Evolutionary conservation across 1,140 invertebrate species (phyloP), one percentile per base, ranked within the genome.

Genomic region (Luehdorfia chinensis): DNA sequence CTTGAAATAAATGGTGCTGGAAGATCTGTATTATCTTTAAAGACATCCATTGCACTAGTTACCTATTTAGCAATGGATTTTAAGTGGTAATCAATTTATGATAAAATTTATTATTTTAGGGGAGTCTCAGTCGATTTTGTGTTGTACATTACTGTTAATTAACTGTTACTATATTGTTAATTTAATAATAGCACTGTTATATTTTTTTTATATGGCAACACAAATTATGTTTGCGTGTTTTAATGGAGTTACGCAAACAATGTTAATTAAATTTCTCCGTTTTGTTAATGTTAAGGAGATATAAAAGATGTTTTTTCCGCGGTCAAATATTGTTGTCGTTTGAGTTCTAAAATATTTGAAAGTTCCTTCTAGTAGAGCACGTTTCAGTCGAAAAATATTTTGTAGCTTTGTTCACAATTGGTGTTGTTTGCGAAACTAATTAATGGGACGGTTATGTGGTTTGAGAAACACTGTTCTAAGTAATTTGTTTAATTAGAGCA

Each of bases 391-490:
- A n/a, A n/a, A n/a, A n/a, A n/a, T n/a, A n/a, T n/a, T n/a, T n/a
- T n/a, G n/a, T n/a, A n/a, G n/a, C n/a, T 23, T 9, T 33, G 33
- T 14, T 33, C 30, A 48, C 48, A 14, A 36, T 56, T 47, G 21
- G 41, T 39, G 25, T 46, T 50, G 52, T 52, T 60, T 55, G 53
- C 49, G 45, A 47, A 43, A 47, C 54, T 44, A 53, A 47, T 50
- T 47, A 58, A 49, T 59, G 50, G 49, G 44, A 54, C 55, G 50
- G 32, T 60, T 50, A 59, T 57, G 57, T 56, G 36, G 64, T 85
- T 83, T 85, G 81, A 85, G 81, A 83, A 85, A 85, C 81, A 85
- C 81, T 85, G 78, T 68, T 83, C 78, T 78, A 51, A 8, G 39
- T 30, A 49, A 53, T 56, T 58, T 55, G 54, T 56, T 79, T 67